Evolutionary conservation across 2,113 vertebrate species (phyloP), one percentile per base, ranked within the genome.

Genomic region (Synodontis membranacea): DNA sequence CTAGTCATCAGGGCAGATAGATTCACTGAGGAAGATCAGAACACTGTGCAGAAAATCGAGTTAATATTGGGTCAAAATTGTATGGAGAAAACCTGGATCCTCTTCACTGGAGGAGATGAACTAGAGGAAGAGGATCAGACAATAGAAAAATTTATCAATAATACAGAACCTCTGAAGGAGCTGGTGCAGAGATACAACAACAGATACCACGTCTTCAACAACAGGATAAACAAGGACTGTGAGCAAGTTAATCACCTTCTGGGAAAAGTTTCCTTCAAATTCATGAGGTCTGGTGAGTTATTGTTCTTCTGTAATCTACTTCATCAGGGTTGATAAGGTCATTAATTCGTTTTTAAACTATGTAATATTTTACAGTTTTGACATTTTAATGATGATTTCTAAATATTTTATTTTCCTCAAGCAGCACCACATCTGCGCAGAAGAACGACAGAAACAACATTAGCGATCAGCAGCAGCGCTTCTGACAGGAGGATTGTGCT

Each of bases 121-220:
- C 81, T 83, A 17, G 60, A 83, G 60, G 62, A 46, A 31, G 62
- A 70, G 19, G 34, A 34, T 0, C 80, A 31, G 42, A 68, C 81
- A 21, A 21, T 83, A 66, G 81, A 68, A 10, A 4, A 83, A 2
- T 83, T 66, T 7, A 83, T 83, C 19, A 68, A 19, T 34, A 1
- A 64, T 5, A 68, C 60, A 31, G 37, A 74, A 72, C 4, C n/a
- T 52, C 68, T 84, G 68, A 84, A 75, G 50, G 21, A 39, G 28
- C 83, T 84, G 50, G 50, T 84, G n/a, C 4, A 84, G 66, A 75
- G 52, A 74, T 84, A 44, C 52, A 10, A 54, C 4, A 37, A 72
- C 60, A 72, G 83, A 75, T 84, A 76, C 28, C 83, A 84, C 39
- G 37, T 76, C 37, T 85, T 85, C 54, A 78, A 85, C 72, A 85